Evolutionary conservation across 1,140 invertebrate genomes (phyloP).

Genomic region (Steinernema feltiae): DNA sequence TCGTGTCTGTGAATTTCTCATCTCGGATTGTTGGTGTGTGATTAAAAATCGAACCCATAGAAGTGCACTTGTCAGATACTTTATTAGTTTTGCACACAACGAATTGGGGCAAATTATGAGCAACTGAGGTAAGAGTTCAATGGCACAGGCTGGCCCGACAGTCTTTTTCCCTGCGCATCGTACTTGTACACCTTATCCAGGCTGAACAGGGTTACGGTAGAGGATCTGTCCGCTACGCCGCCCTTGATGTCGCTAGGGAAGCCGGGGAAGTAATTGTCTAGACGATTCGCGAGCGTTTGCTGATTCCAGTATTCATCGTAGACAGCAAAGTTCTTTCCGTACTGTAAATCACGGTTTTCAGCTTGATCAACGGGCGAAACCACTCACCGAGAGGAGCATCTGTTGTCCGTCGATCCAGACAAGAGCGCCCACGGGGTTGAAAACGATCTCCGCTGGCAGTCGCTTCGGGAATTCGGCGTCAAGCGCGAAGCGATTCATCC

Average conservation of each 20-base stretch:
- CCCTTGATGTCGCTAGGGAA: slow-evolving; percentile 32
- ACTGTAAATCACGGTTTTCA: slow-evolving; percentile 17
- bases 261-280: slow-evolving; percentile 30
- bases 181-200: slow-evolving; percentile 27
- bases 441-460: slow-evolving; percentile 21
- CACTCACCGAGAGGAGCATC: slow-evolving; percentile 26
- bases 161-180: slow-evolving; percentile 19
- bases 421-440: slow-evolving; percentile 25
- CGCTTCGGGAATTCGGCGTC: slow-evolving; percentile 30
- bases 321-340: slow-evolving; percentile 28
- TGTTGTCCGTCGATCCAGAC: slow-evolving; percentile 34
- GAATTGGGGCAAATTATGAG: not conserved
- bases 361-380: not conserved
- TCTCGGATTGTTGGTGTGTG: not conserved
- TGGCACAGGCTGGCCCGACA: not conserved
- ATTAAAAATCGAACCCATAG: too few relatives aligned
- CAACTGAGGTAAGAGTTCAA: slow-evolving; percentile 24
- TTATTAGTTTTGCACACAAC: not conserved
- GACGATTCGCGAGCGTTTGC: slow-evolving; percentile 26
- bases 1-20: not conserved
- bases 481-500: slow-evolving; percentile 27
- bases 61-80: too few relatives aligned
- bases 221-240: slow-evolving; percentile 19
- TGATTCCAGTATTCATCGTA: slow-evolving; percentile 39
- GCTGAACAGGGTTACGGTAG: slow-evolving; percentile 22